Base-by-base conservation (phyloP, 1,140 invertebrate species). In the Dinothrombium tinctorium region DNA sequence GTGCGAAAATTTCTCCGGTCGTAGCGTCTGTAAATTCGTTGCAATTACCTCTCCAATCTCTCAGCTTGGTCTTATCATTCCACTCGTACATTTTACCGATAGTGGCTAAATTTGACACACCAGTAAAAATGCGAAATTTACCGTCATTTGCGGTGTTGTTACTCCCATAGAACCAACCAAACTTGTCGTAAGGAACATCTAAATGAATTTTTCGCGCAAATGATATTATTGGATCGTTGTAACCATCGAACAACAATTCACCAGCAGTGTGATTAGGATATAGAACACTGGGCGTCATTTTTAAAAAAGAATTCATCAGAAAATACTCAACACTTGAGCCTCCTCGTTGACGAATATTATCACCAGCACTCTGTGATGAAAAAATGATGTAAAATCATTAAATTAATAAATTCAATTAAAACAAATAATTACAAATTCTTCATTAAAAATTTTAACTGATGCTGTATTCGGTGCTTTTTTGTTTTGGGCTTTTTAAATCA, bases 61-160 rank as follows among this genome's bases (percentile, higher is more conserved):
- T 32, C 1, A 41, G 20, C 8, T 8, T 20, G 7, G 29, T 48
- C 24, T 50, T 44, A n/a, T 55, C 55, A 49, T 63, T 61, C 47
- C 55, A 62, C 31, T 49, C 49, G 37, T 59, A 51, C 14, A 62
- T 57, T 17, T 47, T 38, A 15, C 59, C 60, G 14, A 61, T 40
- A 22, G 47, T 50, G n/a, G 29, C 48, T 1, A 53, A 9, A 43
- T 48, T 48, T 31, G 9, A 45, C 17, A 41, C 44, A 17, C 58
- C 58, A 19, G 58, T 55, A 40, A 45, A 53, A 15, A 59, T 53
- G 5, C 47, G 50, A 46, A 53, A 57, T 19, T 53, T 22, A 4
- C 56, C 56, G 50, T 57, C 56, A 49, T 29, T 12, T 1, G 24
- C 33, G 5, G 45, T 48, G 23, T 44, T 17, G 38, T 49, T 51